Evolutionary conservation across 2,797 vertebrate genomes (phyloP).

Genomic region (Peromyscus eremicus): DNA sequence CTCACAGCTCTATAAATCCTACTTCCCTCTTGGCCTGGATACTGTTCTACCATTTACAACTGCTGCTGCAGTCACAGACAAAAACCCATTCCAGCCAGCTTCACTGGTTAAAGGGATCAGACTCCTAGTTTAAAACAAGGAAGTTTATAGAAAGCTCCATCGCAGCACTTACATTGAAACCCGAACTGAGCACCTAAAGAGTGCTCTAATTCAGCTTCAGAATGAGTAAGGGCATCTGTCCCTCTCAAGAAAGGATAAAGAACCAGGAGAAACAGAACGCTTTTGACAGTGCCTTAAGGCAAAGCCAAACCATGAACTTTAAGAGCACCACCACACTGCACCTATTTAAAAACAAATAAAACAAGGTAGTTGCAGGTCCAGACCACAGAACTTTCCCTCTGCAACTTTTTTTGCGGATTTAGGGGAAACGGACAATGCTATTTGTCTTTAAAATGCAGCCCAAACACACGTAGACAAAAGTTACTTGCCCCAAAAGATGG

Average conservation of each 20-base stretch:
- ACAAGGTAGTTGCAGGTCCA: constrained; percentile 1
- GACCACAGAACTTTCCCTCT: not conserved
- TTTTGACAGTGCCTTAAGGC: constrained; percentile 28
- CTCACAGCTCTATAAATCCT: not conserved
- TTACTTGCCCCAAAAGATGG: constrained; percentile 14
- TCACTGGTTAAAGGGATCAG: not conserved
- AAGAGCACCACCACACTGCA: not conserved
- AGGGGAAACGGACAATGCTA: not conserved
- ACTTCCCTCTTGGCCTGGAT: not conserved
- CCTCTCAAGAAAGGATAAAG: not conserved
- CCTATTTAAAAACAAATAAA: constrained; percentile 29
- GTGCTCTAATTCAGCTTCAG: not conserved
- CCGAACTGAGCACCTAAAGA: constrained; percentile 1
- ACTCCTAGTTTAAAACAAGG: not conserved
- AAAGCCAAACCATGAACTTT: not conserved
- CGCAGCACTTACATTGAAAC: not conserved
- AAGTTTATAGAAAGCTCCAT: not conserved
- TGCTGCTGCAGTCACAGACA: not conserved
- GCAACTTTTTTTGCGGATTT: not conserved
- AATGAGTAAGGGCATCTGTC: not conserved
- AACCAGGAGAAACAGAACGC: not conserved
- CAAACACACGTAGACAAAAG: not conserved
- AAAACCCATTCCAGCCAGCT: not conserved
- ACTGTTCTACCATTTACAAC: not conserved
- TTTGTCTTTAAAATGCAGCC: not conserved